Evolutionary conservation across 2,113 vertebrate species (phyloP).

Genomic region (Hemichromis elongatus): DNA sequence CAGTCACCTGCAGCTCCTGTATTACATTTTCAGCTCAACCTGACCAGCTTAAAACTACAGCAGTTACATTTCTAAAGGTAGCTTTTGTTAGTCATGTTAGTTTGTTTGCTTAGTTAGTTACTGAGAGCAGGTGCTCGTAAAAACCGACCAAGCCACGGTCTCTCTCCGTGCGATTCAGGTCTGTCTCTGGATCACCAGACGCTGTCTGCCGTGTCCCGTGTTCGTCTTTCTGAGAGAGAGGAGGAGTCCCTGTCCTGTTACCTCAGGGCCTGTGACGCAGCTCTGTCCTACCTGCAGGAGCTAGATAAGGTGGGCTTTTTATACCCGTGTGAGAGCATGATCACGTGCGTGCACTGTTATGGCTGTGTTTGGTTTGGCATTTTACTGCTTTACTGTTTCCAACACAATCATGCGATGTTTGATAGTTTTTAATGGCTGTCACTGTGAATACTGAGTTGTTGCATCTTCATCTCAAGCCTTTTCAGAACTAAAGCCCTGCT

Average conservation of each 20-base stretch:
- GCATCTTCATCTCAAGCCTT: no score
- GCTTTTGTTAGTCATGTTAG: background rate
- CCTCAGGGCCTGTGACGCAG: slow-evolving; percentile 84
- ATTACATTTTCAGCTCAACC: background rate
- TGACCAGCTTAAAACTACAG: background rate
- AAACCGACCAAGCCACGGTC: background rate
- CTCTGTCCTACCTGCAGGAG: slow-evolving; percentile 90
- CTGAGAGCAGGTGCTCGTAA: background rate
- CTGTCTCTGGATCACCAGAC: slow-evolving; percentile 88
- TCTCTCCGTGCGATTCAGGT: slow-evolving; percentile 67
- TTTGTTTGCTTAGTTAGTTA: background rate
- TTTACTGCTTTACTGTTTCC: background rate
- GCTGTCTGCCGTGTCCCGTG: slow-evolving; percentile 82
- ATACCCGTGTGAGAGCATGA: background rate
- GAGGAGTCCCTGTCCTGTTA: slow-evolving; percentile 90
- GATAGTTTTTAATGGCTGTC: background rate
- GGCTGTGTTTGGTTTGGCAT: background rate
- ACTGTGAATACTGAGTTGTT: background rate
- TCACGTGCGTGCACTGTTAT: background rate
- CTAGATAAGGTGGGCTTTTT: slow-evolving; percentile 83
- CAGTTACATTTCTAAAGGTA: background rate
- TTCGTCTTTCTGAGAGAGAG: slow-evolving; percentile 86
- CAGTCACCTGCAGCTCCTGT: background rate
- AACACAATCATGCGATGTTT: background rate
- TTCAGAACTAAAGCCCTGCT: no score